Base-by-base conservation (phyloP, 2,113 vertebrate genomes). In the Petrocephalus zakoni region DNA sequence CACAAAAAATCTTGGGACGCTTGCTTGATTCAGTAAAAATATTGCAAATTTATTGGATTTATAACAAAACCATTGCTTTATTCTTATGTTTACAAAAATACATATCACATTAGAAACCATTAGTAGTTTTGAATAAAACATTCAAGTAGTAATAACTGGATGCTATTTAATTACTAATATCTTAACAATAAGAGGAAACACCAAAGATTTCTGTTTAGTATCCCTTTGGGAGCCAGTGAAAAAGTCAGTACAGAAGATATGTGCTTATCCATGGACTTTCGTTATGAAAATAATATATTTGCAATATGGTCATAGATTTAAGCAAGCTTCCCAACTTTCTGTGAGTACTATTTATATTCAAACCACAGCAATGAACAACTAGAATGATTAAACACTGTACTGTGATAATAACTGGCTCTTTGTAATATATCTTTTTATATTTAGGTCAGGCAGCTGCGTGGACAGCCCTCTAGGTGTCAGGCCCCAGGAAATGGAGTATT, bases 381-480 rank as follows among this genome's bases (percentile, higher is more conserved):
- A n/a, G 25, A 22, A 82, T 21, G 46, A 83, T 83, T 47, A 83
- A 83, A 83, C 81, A 83, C 21, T 22, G 10, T 37, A 19, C 49
- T 83, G 3, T 83, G 9, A 68, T 68, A n/a, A 68, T 29, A 64
- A 64, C 2, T 25, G 8, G 7, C 22, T 93, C 47, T 25, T 61
- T 34, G 88, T 84, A 10, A 19, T 42, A 15, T 47, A 53, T 42
- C 29, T 56, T 22, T 19, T 37, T 84, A 19, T 25, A 58, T 90
- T 90, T 93, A 98, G 97, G 93, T 98, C 92, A 95, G 97, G 90
- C 95, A 96, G 91, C 89, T 97, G 90, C 96, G 97, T 90, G 97
- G 97, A 22, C 97, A 97, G 86, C 81, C 89, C 0, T 93, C 95
- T 68, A 94, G 96, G 89, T 95, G 94, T 21, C 93, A 95, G 49